phyloP scores from a whole-genome alignment of 2,113 vertebrate genomes.

The Accipiter cooperii region DNA sequence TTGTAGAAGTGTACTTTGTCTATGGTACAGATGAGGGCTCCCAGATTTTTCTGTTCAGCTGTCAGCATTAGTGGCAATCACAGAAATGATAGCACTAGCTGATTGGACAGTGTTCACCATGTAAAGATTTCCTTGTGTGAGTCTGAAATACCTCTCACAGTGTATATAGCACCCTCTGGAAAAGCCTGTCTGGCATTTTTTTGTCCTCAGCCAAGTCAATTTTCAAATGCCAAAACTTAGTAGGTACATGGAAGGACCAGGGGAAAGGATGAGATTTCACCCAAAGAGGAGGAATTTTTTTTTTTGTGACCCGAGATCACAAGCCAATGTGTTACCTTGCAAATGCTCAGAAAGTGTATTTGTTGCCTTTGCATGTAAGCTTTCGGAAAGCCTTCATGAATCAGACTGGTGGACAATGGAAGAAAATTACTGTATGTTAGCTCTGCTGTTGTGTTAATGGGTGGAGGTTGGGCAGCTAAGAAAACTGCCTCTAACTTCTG shows the following conservation, averaged over 20 bases:
- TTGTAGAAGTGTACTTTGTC: not conserved
- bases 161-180: not conserved
- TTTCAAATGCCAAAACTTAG: not conserved
- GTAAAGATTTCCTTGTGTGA: not conserved
- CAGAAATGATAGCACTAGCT: not conserved
- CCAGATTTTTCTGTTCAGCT: not conserved
- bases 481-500: not conserved
- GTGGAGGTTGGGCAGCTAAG: not conserved
- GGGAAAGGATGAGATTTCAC: not conserved
- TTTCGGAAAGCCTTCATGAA: not conserved
- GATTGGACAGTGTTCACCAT: not conserved
- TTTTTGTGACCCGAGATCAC: not conserved
- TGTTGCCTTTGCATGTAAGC: not conserved
- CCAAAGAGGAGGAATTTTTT: accelerated
- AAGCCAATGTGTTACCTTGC: not conserved
- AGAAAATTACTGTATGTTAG: not conserved
- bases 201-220: not conserved
- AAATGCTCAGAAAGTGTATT: not conserved
- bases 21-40: not conserved
- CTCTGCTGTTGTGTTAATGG: not conserved
- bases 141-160: not conserved
- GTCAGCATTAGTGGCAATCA: not conserved
- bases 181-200: not conserved
- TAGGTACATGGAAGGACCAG: not conserved
- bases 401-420: not conserved